Conservation (phyloP, 2,888 invertebrate genomes). For the Eristalis tenax region DNA sequence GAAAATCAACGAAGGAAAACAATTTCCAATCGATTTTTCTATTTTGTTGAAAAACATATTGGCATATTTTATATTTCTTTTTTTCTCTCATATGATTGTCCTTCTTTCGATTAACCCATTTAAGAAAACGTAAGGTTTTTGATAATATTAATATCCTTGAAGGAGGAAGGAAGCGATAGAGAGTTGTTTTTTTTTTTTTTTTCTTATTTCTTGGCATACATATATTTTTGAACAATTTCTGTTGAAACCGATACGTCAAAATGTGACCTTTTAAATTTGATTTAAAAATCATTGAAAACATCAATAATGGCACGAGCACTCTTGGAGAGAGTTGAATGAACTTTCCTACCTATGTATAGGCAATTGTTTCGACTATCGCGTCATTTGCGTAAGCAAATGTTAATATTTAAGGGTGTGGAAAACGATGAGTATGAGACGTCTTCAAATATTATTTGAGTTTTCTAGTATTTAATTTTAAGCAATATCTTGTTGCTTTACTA, state of each 20-base stretch:
- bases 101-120: background rate
- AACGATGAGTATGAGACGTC: background rate
- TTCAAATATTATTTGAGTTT: background rate
- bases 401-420: background rate
- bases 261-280: background rate
- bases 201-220: background rate
- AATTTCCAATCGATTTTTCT: conserved; percentile 55
- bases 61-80: conserved; percentile 16
- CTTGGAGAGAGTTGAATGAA: background rate
- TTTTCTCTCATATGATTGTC: background rate
- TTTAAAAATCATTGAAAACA: background rate
- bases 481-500: background rate
- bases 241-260: background rate
- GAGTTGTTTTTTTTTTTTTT: too few species aligned
- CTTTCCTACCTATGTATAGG: background rate
- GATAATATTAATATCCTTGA: background rate
- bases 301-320: background rate
- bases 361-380: background rate
- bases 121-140: background rate
- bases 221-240: background rate
- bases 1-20: conserved; percentile 30
- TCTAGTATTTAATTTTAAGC: background rate
- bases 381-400: background rate
- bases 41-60: conserved; percentile 3
- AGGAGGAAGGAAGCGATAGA: too few species aligned